Evolutionary conservation across 2,888 invertebrate species (phyloP).

Genomic region (Pachycephus smyrnensis): DNA sequence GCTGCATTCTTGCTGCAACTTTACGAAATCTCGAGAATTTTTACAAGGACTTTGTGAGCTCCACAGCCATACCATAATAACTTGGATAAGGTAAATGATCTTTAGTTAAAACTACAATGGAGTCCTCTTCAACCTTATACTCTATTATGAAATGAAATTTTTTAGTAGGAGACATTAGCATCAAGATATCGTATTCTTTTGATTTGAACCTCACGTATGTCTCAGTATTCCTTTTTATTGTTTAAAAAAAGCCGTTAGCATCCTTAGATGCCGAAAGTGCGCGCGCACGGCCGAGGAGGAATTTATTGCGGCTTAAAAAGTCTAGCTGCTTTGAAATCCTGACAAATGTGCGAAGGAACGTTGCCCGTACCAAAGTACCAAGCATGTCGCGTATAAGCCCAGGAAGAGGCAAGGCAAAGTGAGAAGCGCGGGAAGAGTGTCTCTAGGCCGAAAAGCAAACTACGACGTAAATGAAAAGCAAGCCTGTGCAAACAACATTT

Average conservation of each 20-base stretch:
- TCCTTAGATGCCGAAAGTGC: slow-evolving; percentile 2
- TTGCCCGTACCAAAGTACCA: slow-evolving; percentile 25
- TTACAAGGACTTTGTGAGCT: neutral
- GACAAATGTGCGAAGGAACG: slow-evolving; percentile 71
- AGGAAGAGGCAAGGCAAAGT: neutral
- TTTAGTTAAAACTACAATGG: neutral
- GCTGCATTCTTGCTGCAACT: neutral
- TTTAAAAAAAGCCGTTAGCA: neutral
- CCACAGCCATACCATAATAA: neutral
- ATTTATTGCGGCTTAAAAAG: slow-evolving; percentile 69
- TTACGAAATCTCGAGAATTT: neutral
- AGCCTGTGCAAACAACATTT: slow-evolving; percentile 43
- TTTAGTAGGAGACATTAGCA: neutral
- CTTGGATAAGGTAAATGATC: neutral
- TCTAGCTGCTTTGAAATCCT: slow-evolving; percentile 76
- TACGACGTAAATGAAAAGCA: slow-evolving; percentile 40
- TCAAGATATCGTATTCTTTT: slow-evolving; percentile 25
- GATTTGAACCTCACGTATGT: slow-evolving; percentile 28
- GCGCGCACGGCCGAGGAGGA: slow-evolving; percentile 41
- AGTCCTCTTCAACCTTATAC: neutral
- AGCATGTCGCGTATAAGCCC: neutral
- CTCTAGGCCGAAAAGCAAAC: slow-evolving; percentile 64
- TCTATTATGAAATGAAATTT: neutral
- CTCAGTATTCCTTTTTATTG: neutral
- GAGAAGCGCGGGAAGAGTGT: slow-evolving; percentile 39